These are phyloP conservation scores for Myocastor coypus DNA, from an alignment of 2,113 vertebrate species.

Conservation along the genomic window DNA sequence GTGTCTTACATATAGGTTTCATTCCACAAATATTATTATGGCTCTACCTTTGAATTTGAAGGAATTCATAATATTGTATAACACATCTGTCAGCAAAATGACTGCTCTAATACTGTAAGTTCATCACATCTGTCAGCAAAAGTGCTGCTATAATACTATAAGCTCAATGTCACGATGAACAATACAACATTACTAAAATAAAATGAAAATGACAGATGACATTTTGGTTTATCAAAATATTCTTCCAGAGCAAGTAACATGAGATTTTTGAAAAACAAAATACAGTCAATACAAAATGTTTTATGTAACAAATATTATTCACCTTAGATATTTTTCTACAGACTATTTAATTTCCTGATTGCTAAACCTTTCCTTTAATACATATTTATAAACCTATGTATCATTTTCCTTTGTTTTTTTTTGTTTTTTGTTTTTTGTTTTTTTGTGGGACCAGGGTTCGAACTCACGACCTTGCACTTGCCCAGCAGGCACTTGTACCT, in stretches of 20 bases:
- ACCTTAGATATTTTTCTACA: background rate
- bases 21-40: slow-evolving; percentile 40
- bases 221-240: background rate
- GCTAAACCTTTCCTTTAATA: background rate
- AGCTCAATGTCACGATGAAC: background rate
- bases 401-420: too few relatives aligned
- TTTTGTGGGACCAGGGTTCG: too few relatives aligned
- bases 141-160: background rate
- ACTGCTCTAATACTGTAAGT: background rate
- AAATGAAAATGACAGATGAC: background rate
- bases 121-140: background rate
- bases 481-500: too few relatives aligned
- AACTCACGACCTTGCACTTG: too few relatives aligned
- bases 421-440: too few relatives aligned
- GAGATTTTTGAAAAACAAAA: background rate
- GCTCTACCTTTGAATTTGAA: background rate
- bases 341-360: background rate
- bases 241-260: background rate
- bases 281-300: background rate
- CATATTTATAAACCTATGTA: background rate
- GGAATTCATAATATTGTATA: background rate
- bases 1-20: background rate
- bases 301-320: background rate
- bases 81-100: background rate
- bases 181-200: background rate